Conservation (phyloP, 2,797 vertebrate species). For the Momotus momota region DNA sequence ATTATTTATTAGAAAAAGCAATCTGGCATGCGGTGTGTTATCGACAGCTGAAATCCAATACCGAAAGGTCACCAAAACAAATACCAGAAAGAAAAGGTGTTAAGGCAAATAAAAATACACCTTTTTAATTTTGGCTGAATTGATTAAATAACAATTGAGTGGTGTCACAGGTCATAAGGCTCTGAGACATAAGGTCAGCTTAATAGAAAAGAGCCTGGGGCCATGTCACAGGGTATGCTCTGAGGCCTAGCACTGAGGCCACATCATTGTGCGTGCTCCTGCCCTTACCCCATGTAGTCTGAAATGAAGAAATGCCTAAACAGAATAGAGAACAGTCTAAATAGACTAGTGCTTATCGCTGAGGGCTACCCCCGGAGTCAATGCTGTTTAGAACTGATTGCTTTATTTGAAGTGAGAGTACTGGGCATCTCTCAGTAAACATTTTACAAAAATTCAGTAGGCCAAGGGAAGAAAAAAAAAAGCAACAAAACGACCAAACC, state of each 20-base stretch:
- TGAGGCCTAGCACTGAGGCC: constrained; percentile 50
- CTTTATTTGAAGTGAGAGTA: constrained; percentile 10
- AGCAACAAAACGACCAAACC: rapidly evolving
- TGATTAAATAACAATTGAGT: constrained; percentile 81
- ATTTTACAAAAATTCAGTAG: constrained; percentile 22
- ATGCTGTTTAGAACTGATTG: constrained; percentile 3
- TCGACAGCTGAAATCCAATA: constrained; percentile 77
- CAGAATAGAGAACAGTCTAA: constrained; percentile 39
- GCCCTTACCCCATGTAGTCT: constrained; percentile 65
- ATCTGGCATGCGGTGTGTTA: constrained; percentile 63
- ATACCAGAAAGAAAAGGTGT: constrained; percentile 71
- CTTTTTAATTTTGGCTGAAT: constrained; percentile 80
- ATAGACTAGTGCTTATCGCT: constrained; percentile 3
- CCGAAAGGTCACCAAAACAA: constrained; percentile 77
- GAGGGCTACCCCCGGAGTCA: constrained; percentile 13
- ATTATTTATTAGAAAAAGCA: constrained; percentile 80
- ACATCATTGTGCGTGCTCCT: constrained; percentile 30
- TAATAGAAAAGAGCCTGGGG: constrained; percentile 73
- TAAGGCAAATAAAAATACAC: constrained; percentile 81
- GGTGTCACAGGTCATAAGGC: constrained; percentile 79
- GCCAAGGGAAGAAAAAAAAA: not conserved
- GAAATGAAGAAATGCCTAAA: constrained; percentile 73
- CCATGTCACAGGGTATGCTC: constrained; percentile 65
- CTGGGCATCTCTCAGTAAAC: not conserved
- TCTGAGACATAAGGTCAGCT: constrained; percentile 71